These are phyloP conservation scores for Polypedilum pembai DNA, from an alignment of 1,140 invertebrate genomes.

Conservation along the genomic window DNA sequence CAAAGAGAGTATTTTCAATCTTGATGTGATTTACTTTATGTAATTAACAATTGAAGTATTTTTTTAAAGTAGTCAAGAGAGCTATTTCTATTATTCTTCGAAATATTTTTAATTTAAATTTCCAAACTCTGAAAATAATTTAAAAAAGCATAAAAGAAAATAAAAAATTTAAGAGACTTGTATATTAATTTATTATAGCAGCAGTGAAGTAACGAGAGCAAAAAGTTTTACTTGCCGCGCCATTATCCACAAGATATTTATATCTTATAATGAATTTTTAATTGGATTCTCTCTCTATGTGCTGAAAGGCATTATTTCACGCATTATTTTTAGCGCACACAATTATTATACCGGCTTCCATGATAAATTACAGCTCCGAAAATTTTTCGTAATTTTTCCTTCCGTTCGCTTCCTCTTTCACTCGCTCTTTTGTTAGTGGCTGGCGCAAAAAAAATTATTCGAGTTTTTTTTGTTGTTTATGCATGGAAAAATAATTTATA, in stretches of 20 bases:
- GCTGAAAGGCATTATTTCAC: conserved; percentile 28
- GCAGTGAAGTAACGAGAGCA: background rate
- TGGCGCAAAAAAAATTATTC: background rate
- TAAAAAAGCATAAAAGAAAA: no score
- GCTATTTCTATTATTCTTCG: no score
- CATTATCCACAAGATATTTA: conserved; percentile 26
- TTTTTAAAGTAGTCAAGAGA: no score
- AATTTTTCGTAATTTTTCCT: conserved; percentile 27
- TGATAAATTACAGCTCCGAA: conserved; percentile 26
- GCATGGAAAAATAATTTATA: conserved; percentile 27
- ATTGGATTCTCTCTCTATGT: conserved; percentile 19
- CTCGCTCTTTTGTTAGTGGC: background rate
- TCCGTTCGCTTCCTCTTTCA: background rate
- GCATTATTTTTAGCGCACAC: conserved; percentile 19
- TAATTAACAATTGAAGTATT: no score
- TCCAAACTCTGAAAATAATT: no score
- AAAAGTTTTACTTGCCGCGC: conserved; percentile 24
- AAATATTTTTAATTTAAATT: no score
- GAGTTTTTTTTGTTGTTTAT: conserved; percentile 21
- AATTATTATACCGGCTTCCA: background rate
- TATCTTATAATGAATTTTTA: conserved; percentile 28
- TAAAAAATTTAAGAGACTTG: no score
- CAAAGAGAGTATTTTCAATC: no score
- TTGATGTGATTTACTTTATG: no score
- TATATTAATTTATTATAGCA: no score